A percentile compares a stretch with the other conserved stretches of the same genome.
phyloP scores from a whole-genome alignment of 2,113 vertebrate species.

The Tautogolabrus adspersus region DNA sequence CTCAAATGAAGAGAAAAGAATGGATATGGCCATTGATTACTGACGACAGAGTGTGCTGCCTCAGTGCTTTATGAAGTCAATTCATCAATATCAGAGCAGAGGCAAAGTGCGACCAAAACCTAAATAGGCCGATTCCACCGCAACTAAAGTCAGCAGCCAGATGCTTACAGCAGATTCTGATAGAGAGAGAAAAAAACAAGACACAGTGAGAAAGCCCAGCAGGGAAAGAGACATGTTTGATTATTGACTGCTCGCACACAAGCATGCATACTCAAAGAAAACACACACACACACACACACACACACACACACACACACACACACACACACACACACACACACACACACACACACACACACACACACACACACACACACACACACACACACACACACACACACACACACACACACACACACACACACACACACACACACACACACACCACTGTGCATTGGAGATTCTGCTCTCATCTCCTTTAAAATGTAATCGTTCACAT shows the following conservation, averaged over 20 bases:
- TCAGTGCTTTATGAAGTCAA: constrained; percentile 81
- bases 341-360: constrained; percentile 5
- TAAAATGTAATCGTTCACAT: constrained; percentile 63
- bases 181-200: constrained; percentile 22
- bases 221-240: constrained; percentile 47
- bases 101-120: constrained; percentile 52
- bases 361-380: constrained; percentile 7
- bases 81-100: constrained; percentile 77
- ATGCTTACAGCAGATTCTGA: constrained; percentile 35
- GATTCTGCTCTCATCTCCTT: constrained; percentile 37
- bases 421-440: not conserved
- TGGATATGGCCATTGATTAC: constrained; percentile 80
- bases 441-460: constrained; percentile 15
- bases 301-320: constrained; percentile 7
- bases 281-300: not conserved
- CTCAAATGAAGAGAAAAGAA: constrained; percentile 74
- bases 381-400: not conserved
- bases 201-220: constrained; percentile 30
- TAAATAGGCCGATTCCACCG: constrained; percentile 67
- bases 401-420: constrained; percentile 2
- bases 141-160: constrained; percentile 47
- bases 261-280: constrained; percentile 8
- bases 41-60: constrained; percentile 75
- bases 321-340: constrained; percentile 2
- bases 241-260: constrained; percentile 44